Evolutionary conservation across 2,113 vertebrate species (phyloP).

Genomic region (Oryctolagus cuniculus): mOryCun1.1 NC_091439.1:59322501-59323000

Average conservation of each 20-base stretch:
- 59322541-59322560: no score
- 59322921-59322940: not conserved
- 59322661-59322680: not conserved
- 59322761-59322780: not conserved
- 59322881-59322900: not conserved
- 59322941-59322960: not conserved
- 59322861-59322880: not conserved
- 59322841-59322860: not conserved
- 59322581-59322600: no score
- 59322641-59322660: not conserved
- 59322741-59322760: conserved; percentile 10
- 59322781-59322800: not conserved
- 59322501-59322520: no score
- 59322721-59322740: not conserved
- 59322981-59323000: not conserved
- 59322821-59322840: not conserved
- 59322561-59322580: no score
- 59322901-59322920: not conserved
- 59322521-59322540: no score
- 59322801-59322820: not conserved
- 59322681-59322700: not conserved
- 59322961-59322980: not conserved
- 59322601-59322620: no score
- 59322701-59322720: not conserved
- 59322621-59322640: no score